A percentile compares a stretch with the other conserved stretches of the same genome.
Conservation (phyloP, 2,113 vertebrate genomes). For the Crypturellus undulatus region DNA sequence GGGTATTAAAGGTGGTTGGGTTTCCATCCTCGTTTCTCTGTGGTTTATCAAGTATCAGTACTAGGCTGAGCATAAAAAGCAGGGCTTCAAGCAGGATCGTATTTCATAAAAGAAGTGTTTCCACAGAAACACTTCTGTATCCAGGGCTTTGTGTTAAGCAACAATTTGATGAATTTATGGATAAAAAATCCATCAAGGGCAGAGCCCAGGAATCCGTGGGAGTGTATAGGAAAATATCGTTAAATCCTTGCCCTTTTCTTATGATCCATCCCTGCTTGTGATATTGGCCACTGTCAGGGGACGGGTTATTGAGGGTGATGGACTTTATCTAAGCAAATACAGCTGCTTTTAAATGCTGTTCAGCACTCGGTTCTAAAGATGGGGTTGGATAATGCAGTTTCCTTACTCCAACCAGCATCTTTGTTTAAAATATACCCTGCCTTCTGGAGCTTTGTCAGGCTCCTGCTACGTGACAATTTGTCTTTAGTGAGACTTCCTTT, state of each 20-base stretch:
- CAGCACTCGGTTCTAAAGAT: background rate
- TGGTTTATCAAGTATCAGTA: background rate
- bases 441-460: background rate
- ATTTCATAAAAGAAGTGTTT: background rate
- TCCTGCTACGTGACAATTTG: background rate
- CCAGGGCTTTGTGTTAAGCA: background rate
- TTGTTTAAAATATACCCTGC: background rate
- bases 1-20: background rate
- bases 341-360: slow-evolving; percentile 4
- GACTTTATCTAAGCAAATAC: slow-evolving; percentile 7
- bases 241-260: background rate
- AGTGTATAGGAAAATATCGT: background rate
- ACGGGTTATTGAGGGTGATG: background rate
- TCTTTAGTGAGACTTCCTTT: background rate
- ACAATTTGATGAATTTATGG: background rate
- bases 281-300: background rate
- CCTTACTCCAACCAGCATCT: background rate
- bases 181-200: background rate
- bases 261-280: background rate
- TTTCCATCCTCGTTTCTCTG: background rate
- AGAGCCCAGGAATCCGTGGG: background rate
- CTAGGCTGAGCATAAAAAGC: background rate
- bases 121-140: background rate
- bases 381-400: background rate
- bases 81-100: background rate